A percentile compares a stretch with the other conserved stretches of the same genome.
Conservation (phyloP, 1,140 invertebrate species). For the Drosophila ficusphila region DNA sequence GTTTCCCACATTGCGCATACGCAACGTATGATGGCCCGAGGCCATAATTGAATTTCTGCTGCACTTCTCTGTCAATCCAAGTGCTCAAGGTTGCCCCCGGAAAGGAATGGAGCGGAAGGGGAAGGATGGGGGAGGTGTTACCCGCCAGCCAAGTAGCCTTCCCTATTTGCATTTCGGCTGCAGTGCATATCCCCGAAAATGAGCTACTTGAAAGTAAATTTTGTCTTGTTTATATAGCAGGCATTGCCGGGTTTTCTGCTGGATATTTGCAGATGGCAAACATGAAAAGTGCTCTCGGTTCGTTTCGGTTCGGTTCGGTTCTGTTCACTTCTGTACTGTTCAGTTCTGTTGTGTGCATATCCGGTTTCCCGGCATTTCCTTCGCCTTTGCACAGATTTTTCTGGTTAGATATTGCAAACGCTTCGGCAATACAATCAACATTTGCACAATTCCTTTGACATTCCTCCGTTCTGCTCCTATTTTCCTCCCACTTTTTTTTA, state of each 20-base stretch:
- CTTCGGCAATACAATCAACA: conserved; percentile 73
- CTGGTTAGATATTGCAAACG: conserved; percentile 46
- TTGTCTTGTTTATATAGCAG: conserved; percentile 63
- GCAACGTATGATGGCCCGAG: conserved; percentile 50
- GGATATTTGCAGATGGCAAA: conserved; percentile 73
- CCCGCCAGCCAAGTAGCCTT: conserved; percentile 27
- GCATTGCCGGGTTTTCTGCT: conserved; percentile 9
- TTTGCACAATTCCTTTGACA: conserved; percentile 76
- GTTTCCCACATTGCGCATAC: conserved; percentile 64
- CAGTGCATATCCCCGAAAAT: conserved; percentile 58
- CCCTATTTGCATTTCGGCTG: conserved; percentile 70
- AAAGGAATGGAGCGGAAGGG: conserved; percentile 8
- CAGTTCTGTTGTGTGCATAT: conserved; percentile 52
- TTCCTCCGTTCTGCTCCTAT: conserved; percentile 14
- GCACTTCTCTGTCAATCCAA: conserved; percentile 31
- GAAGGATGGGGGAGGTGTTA: too few relatives aligned
- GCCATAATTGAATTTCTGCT: conserved; percentile 61
- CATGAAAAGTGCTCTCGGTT: conserved; percentile 47
- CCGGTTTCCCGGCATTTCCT: conserved; percentile 62
- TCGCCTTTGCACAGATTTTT: conserved; percentile 39
- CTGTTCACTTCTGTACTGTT: too few relatives aligned
- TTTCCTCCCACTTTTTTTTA: background rate
- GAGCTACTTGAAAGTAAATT: conserved; percentile 71
- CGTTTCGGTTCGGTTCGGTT: conserved; percentile 18
- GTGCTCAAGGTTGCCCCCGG: conserved; percentile 41